These are phyloP conservation scores for Kryptopterus vitreolus DNA, from an alignment of 2,797 vertebrate species.

Conservation along the genomic window DNA sequence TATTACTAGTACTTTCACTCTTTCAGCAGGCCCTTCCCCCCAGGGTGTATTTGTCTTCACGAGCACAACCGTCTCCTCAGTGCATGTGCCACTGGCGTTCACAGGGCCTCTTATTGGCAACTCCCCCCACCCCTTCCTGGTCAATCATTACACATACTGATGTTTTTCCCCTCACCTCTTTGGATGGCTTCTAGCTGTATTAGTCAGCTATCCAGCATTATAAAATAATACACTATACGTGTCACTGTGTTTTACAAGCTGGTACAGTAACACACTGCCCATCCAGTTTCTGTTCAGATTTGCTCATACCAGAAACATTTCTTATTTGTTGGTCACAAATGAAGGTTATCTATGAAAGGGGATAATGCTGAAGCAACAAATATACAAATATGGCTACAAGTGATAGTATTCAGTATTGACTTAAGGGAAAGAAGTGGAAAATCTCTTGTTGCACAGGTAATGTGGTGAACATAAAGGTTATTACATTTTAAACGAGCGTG, in stretches of 20 bases:
- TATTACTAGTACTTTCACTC: constrained; percentile 31
- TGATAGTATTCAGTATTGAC: not conserved
- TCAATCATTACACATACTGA: constrained; percentile 49
- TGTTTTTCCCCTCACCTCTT: constrained; percentile 41
- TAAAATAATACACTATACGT: not conserved
- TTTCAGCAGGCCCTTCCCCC: constrained; percentile 4
- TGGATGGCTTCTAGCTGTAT: constrained; percentile 38
- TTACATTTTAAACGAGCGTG: constrained; percentile 3
- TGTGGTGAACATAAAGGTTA: not conserved
- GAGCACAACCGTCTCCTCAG: constrained; percentile 14
- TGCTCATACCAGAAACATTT: not conserved
- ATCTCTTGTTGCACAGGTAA: constrained; percentile 15
- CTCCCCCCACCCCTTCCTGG: constrained; percentile 23
- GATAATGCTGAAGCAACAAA: not conserved
- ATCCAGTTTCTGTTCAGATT: not conserved
- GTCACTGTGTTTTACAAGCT: not conserved
- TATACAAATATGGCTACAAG: not conserved
- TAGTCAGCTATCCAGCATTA: constrained; percentile 10
- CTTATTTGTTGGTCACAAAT: constrained; percentile 11
- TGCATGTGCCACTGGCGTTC: constrained; percentile 26
- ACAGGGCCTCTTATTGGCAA: constrained; percentile 26
- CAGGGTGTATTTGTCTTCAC: constrained; percentile 17
- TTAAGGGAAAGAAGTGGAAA: constrained; percentile 6
- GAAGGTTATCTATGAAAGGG: not conserved
- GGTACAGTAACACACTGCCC: not conserved